Evolutionary conservation across 2,888 invertebrate genomes (phyloP), one percentile per base, ranked within the genome.

Genomic region (Theretra japonica): DNA sequence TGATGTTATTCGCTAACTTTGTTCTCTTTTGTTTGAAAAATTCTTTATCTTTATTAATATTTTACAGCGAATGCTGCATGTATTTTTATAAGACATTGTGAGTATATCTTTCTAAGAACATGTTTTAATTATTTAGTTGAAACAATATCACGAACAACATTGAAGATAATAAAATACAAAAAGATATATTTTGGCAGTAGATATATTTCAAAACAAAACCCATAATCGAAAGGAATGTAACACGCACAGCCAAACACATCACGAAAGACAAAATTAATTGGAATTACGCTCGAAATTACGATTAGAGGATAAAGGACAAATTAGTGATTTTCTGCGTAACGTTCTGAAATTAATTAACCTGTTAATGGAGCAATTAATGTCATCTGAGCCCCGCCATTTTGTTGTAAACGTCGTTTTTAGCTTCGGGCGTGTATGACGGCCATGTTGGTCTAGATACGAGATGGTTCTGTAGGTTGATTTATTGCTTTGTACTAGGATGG

Each of bases 381-480:
- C 62, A 59, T 56, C 56, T 48, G 23, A 56, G 65, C 33, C 25
- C 30, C 60, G 62, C 70, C 62, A 65, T 56, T 70, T 70, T 56
- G 62, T 56, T 56, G 70, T 70, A 65, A 56, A 70, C 62, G 28
- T 53, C n/a, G 33, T 62, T 70, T 70, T 70, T 56, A 70, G 53
- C 60, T 19, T 30, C 23, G 30, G 17, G 53, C 50, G 48, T 28
- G 30, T 48, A 23, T 70, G 8, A 28, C 41, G 23, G 65, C 21
- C 23, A 33, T 30, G 21, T 57, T 56, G 41, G 65, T 62, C 21
- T 33, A 65, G 25, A 30, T 70, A 53, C 56, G 62, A 56, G 23
- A 21, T 53, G 21, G 19, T n/a, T 25, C 7, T 15, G 33, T 5
- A 0, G 0, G n/a, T 25, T 70, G 19, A 33, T 57, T 23, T 57